phyloP scores from a whole-genome alignment of 2,113 vertebrate genomes.

The Glareola pratincola region DNA sequence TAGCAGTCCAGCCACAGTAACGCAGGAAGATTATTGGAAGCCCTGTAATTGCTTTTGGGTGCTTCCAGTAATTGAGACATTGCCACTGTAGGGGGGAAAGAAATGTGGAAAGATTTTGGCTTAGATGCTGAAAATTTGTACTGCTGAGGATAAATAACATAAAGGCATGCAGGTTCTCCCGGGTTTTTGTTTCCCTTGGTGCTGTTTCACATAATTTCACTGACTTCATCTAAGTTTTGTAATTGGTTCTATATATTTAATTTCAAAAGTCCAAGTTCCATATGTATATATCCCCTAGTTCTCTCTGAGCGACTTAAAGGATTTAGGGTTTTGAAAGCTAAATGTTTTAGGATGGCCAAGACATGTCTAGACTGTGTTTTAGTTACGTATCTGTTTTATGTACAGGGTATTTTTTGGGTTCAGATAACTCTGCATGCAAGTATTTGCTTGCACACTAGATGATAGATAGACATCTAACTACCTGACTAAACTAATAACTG shows the following conservation, averaged over 20 bases:
- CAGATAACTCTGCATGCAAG: background rate
- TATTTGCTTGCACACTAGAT: background rate
- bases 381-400: background rate
- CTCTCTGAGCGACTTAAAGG: background rate
- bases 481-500: background rate
- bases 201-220: background rate
- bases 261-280: background rate
- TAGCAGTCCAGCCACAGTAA: conserved; percentile 3
- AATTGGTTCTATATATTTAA: conserved; percentile 20
- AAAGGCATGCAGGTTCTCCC: background rate
- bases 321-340: conserved; percentile 15
- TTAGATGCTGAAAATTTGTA: background rate
- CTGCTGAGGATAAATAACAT: conserved; percentile 9
- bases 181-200: background rate
- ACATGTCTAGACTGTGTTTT: background rate
- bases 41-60: conserved; percentile 39
- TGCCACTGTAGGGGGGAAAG: background rate
- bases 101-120: background rate
- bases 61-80: conserved; percentile 31
- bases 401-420: background rate
- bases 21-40: conserved; percentile 33
- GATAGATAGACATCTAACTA: background rate
- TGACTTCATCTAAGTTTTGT: background rate
- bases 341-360: background rate
- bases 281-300: background rate